These are phyloP conservation scores for Pseudocheirus occidentalis DNA, from an alignment of 2,797 vertebrate genomes.

Conservation along the genomic window DNA sequence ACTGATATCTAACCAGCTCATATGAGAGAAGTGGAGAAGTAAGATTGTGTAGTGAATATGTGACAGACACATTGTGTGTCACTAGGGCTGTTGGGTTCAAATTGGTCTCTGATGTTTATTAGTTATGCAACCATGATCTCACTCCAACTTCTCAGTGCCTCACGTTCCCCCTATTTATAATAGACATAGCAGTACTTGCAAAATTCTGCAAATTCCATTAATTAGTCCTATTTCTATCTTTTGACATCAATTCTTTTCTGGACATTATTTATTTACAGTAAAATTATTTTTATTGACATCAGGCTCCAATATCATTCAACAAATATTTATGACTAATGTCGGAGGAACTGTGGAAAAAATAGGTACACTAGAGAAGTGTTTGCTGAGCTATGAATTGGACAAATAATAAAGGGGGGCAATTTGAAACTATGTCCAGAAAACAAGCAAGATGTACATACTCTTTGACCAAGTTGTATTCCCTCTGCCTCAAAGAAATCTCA, in stretches of 20 bases:
- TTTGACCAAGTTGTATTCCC: not conserved
- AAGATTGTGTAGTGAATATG: not conserved
- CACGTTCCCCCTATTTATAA: not conserved
- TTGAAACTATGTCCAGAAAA: not conserved
- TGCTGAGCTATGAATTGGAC: not conserved
- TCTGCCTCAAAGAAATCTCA: not conserved
- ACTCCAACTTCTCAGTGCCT: not conserved
- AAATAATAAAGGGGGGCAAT: not conserved
- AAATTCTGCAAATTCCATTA: not conserved
- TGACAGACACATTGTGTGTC: not conserved
- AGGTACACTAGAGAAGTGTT: not conserved
- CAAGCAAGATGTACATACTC: not conserved
- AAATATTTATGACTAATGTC: not conserved
- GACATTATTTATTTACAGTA: no score
- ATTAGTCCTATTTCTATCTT: not conserved
- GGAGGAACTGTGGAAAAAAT: not conserved
- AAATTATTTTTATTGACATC: no score
- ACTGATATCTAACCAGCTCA: not conserved
- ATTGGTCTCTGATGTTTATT: not conserved
- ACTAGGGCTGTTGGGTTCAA: not conserved
- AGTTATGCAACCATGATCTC: not conserved
- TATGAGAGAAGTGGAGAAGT: not conserved
- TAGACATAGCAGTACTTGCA: not conserved
- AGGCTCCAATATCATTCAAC: no score
- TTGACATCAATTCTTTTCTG: not conserved